These are phyloP conservation scores for Porites rus DNA, from an alignment of 92 coral and sea anemone genomes.

Conservation along the genomic window DNA sequence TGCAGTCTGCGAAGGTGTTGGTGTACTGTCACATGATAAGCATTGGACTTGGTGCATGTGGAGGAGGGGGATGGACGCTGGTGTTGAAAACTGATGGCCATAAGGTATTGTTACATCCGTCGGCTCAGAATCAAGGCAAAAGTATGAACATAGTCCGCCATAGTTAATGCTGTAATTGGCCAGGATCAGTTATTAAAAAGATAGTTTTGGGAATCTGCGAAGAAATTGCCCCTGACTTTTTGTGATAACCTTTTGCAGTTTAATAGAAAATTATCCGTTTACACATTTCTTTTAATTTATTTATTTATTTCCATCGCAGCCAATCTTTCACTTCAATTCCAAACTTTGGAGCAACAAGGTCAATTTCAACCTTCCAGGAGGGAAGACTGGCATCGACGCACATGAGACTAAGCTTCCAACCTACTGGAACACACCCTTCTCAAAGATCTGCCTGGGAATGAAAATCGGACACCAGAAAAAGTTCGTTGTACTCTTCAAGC, in stretches of 20 bases:
- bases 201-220: too few species aligned
- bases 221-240: too few species aligned
- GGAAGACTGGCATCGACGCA: constrained; percentile 29
- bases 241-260: not conserved
- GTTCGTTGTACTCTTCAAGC: constrained; percentile 14
- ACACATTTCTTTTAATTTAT: not conserved
- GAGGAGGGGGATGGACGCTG: constrained; percentile 69
- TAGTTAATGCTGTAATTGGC: too few species aligned
- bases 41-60: constrained; percentile 32
- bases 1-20: constrained; percentile 2
- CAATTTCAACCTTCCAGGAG: constrained; percentile 23
- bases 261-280: not conserved
- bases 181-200: too few species aligned
- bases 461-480: not conserved
- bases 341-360: constrained; percentile 41
- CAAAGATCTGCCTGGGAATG: constrained; percentile 59
- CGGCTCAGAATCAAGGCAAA: not conserved
- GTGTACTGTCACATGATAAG: constrained; percentile 28
- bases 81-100: constrained; percentile 54
- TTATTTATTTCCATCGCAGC: not conserved
- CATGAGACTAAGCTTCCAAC: constrained; percentile 62
- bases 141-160: too few species aligned
- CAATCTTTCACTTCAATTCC: constrained; percentile 36
- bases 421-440: constrained; percentile 60
- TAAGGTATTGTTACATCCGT: constrained; percentile 18